Evolutionary conservation across 1,140 invertebrate species (phyloP).

Genomic region (Galleria mellonella): DNA sequence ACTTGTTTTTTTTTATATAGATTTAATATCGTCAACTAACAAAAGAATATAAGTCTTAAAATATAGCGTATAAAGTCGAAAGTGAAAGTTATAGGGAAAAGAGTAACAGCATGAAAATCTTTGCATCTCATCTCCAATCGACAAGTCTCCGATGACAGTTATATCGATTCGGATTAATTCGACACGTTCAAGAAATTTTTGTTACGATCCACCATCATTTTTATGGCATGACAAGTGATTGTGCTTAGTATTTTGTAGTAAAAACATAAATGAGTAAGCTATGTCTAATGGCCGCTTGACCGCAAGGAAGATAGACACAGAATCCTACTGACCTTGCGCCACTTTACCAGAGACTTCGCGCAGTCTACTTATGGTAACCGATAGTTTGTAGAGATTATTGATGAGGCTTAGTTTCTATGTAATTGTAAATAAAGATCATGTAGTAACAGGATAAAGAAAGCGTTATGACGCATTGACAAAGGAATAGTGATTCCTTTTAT

Average conservation of each 20-base stretch:
- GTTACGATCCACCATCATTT: conserved; percentile 3
- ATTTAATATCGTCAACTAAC: no score
- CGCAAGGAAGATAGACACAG: background rate
- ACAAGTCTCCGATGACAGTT: conserved; percentile 17
- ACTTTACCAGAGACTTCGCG: conserved; percentile 3
- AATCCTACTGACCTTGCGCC: conserved; percentile 25
- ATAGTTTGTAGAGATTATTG: conserved; percentile 10
- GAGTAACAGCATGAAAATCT: no score
- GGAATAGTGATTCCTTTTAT: no score
- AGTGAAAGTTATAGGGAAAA: no score
- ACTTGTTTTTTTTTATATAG: no score
- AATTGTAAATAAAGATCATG: no score
- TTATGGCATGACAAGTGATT: conserved; percentile 4
- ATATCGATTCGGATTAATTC: conserved; percentile 19
- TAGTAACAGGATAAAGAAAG: no score
- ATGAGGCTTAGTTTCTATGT: no score
- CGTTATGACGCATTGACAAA: no score
- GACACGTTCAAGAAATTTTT: background rate
- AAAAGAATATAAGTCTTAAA: no score
- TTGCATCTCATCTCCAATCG: no score
- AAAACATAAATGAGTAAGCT: background rate
- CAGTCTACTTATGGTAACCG: conserved; percentile 5
- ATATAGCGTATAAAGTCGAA: no score
- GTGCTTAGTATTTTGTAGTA: background rate
- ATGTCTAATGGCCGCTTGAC: background rate